Conservation (phyloP, 2,888 invertebrate genomes). For the Criorhina ranunculi region DNA sequence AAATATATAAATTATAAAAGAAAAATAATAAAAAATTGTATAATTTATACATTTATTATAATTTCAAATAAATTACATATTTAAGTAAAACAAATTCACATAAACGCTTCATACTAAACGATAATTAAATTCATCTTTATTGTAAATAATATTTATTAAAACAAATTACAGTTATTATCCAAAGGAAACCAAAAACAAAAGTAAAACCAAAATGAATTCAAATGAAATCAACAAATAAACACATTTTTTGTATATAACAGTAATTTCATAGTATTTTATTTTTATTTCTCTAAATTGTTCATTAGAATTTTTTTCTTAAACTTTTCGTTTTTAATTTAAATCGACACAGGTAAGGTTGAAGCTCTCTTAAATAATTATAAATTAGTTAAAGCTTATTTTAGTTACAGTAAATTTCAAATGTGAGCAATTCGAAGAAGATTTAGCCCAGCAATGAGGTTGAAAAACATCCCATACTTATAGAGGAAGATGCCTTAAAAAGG, state of each 20-base stretch:
- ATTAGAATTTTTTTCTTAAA: background rate
- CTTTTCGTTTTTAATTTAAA: constrained; percentile 10
- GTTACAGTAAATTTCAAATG: background rate
- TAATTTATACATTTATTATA: constrained; percentile 66
- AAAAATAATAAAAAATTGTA: constrained; percentile 52
- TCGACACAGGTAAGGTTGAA: constrained; percentile 51
- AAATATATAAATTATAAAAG: constrained; percentile 49
- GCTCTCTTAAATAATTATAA: constrained; percentile 23
- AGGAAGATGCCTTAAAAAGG: too few species aligned
- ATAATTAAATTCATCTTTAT: constrained; percentile 74
- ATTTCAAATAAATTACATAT: constrained; percentile 69
- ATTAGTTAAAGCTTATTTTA: background rate
- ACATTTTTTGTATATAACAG: constrained; percentile 62
- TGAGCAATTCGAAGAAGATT: background rate
- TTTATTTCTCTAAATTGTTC: constrained; percentile 28
- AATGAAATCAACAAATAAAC: constrained; percentile 60
- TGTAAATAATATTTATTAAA: constrained; percentile 69
- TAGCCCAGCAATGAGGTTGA: too few species aligned
- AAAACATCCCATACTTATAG: too few species aligned
- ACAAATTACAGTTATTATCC: constrained; percentile 63
- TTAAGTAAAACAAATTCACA: constrained; percentile 72
- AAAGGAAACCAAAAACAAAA: constrained; percentile 51
- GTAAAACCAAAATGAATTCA: constrained; percentile 54
- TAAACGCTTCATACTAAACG: constrained; percentile 74
- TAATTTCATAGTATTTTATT: constrained; percentile 34